phyloP scores from a whole-genome alignment of 2,113 vertebrate species.

The Petrocephalus microphthalmus region DNA sequence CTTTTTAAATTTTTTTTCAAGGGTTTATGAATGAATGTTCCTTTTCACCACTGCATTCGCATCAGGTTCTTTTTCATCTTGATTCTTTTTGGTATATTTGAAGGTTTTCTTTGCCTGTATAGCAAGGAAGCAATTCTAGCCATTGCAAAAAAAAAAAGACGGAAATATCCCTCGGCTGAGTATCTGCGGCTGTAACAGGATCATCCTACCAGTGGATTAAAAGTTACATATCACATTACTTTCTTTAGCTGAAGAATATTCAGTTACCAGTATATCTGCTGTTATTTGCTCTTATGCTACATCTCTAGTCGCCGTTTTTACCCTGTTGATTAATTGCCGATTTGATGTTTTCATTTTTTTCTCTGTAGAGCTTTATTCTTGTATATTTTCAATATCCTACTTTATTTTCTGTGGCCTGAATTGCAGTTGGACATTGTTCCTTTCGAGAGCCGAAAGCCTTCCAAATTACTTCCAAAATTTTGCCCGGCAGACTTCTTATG shows the following conservation, averaged over 20 bases:
- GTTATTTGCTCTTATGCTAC: neutral
- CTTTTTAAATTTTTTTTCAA: neutral
- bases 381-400: neutral
- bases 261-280: neutral
- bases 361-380: neutral
- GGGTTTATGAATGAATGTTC: neutral
- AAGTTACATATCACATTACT: neutral
- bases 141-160: neutral
- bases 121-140: neutral
- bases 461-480: neutral
- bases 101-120: neutral
- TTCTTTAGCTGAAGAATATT: neutral
- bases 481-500: neutral
- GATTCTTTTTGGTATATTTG: conserved; percentile 3
- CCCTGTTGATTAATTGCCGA: neutral
- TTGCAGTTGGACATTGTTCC: neutral
- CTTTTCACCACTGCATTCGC: neutral
- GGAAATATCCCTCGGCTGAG: neutral
- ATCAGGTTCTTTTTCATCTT: neutral
- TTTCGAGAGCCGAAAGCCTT: neutral
- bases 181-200: neutral
- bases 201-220: neutral
- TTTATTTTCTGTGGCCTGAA: neutral
- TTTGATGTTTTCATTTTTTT: neutral
- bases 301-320: neutral